Conservation (phyloP, 2,797 vertebrate species). For the Mus spretus region DNA sequence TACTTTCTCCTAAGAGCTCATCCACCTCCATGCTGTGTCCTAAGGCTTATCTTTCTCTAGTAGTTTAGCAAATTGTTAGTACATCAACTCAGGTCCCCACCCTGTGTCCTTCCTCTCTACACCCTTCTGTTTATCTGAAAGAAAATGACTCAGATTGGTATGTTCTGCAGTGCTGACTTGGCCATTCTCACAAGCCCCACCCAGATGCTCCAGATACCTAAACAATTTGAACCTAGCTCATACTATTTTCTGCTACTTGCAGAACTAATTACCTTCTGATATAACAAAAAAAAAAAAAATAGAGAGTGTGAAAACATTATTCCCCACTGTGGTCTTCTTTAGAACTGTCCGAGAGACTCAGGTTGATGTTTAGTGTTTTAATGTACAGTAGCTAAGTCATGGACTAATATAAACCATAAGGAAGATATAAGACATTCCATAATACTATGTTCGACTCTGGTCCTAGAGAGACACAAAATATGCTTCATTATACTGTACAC, state of each 20-base stretch:
- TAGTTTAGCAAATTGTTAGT: not conserved
- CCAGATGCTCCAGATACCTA: not conserved
- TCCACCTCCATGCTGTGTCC: not conserved
- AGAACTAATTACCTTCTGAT: slow-evolving; percentile 36
- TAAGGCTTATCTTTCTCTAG: not conserved
- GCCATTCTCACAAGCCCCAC: not conserved
- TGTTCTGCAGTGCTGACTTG: slow-evolving; percentile 5
- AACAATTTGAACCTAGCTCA: not conserved
- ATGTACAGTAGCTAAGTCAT: not conserved
- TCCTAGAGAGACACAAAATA: slow-evolving; percentile 15
- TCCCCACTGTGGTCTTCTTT: not conserved
- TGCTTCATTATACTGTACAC: not conserved
- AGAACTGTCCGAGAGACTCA: not conserved
- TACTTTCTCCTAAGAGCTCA: not conserved
- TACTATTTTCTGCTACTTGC: not conserved
- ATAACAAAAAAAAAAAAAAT: slow-evolving; percentile 26
- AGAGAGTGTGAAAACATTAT: not conserved
- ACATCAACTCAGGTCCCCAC: not conserved
- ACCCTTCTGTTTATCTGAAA: not conserved
- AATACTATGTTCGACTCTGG: not conserved
- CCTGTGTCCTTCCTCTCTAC: not conserved
- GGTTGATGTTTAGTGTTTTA: slow-evolving; percentile 5
- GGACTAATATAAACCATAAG: not conserved
- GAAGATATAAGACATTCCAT: not conserved
- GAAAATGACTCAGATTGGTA: not conserved